Conservation (phyloP, 2,113 vertebrate genomes). For the Sphyrna mokarran region DNA sequence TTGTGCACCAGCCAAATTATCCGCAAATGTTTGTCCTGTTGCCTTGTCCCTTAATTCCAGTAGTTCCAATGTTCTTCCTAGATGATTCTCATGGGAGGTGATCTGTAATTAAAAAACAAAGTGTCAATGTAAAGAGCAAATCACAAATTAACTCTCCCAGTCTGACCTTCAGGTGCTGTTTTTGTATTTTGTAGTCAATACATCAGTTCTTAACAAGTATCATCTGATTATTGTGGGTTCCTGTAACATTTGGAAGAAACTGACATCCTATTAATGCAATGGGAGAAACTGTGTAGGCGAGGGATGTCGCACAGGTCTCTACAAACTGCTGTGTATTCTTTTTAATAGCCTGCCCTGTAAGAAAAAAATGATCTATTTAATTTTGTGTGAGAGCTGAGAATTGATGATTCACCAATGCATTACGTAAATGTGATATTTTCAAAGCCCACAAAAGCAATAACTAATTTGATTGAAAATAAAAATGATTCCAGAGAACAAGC, state of each 20-base stretch:
- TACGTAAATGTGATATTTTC: neutral
- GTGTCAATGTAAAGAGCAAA: neutral
- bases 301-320: neutral
- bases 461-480: neutral
- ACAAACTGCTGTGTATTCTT: neutral
- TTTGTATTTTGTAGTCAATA: neutral
- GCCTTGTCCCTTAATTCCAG: constrained; percentile 80
- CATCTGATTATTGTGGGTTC: neutral
- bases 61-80: constrained; percentile 58
- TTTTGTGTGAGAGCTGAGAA: neutral
- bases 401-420: neutral
- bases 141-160: neutral
- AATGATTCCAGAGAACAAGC: neutral
- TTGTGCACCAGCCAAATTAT: constrained; percentile 68
- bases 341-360: neutral
- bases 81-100: constrained; percentile 63
- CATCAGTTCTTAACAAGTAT: neutral
- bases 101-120: constrained; percentile 59
- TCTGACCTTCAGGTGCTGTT: neutral
- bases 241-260: neutral
- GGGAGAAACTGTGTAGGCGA: neutral
- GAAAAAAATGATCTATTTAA: neutral
- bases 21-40: constrained; percentile 65
- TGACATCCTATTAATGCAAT: neutral
- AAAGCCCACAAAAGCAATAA: neutral